Conservation (phyloP, 30 jellyfish, hydroid and myxozoan genomes). For the Hydractinia symbiolongicarpus region DNA sequence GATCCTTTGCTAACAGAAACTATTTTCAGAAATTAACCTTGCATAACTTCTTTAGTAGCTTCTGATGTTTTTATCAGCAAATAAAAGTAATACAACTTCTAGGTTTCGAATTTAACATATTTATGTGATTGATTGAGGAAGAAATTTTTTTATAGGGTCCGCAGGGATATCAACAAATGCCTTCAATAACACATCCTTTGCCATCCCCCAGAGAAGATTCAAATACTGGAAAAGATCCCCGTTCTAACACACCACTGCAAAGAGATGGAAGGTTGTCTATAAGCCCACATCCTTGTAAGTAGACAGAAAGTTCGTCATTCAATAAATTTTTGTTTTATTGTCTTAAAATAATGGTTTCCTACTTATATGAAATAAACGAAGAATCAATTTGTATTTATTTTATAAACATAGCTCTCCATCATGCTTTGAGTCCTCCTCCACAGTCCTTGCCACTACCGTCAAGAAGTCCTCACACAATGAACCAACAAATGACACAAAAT, state of each 20-base stretch:
- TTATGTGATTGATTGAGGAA: no score
- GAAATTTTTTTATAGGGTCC: neutral
- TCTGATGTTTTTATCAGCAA: no score
- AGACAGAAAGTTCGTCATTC: neutral
- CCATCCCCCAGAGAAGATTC: conserved; percentile 35
- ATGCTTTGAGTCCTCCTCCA: conserved; percentile 25
- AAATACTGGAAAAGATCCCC: conserved; percentile 37
- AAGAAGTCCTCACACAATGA: conserved; percentile 27
- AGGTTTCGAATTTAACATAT: no score
- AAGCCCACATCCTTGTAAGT: conserved; percentile 36
- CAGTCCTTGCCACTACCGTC: conserved; percentile 11
- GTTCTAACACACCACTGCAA: conserved; percentile 31
- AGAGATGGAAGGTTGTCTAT: conserved; percentile 36
- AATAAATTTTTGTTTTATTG: neutral
- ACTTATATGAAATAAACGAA: no score
- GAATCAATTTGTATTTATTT: no score
- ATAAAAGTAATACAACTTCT: no score
- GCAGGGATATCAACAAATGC: conserved; percentile 39
- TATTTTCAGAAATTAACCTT: no score
- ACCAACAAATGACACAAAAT: conserved; percentile 13
- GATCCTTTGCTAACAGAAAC: no score
- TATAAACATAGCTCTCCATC: conserved; percentile 28
- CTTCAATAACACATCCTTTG: conserved; percentile 23
- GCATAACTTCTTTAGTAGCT: no score
- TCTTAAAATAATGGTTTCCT: no score